Conservation (phyloP, 2,888 invertebrate genomes). For the Seira musarum region DNA sequence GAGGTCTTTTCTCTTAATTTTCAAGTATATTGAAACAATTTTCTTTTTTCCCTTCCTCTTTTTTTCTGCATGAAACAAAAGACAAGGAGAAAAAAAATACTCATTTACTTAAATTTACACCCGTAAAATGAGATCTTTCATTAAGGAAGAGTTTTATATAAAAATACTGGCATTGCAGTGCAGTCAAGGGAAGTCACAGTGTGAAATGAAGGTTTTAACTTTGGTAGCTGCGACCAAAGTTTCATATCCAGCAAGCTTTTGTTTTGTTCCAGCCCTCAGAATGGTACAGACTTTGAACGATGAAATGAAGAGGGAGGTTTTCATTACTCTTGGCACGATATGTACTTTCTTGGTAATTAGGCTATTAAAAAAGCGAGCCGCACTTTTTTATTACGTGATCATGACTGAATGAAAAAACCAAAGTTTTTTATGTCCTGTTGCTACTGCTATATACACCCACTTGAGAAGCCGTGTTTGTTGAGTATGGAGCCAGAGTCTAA, state of each 20-base stretch:
- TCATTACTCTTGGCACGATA: constrained; percentile 46
- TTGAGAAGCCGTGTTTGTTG: background rate
- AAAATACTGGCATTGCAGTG: no score
- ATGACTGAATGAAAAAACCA: constrained; percentile 26
- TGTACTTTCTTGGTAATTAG: constrained; percentile 48
- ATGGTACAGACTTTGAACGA: background rate
- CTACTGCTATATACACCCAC: background rate
- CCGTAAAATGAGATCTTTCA: constrained; percentile 60
- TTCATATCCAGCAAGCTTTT: no score
- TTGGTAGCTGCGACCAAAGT: no score
- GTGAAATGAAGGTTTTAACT: no score
- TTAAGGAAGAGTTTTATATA: no score
- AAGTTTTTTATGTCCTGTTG: constrained; percentile 32
- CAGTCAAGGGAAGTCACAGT: background rate
- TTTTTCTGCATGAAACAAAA: constrained; percentile 19
- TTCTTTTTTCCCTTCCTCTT: constrained; percentile 29
- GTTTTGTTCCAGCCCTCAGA: no score
- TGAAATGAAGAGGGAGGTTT: constrained; percentile 52
- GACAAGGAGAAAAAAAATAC: constrained; percentile 42
- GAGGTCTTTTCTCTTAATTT: constrained; percentile 50
- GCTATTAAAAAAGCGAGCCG: constrained; percentile 55
- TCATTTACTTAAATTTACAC: constrained; percentile 59
- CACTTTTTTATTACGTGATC: constrained; percentile 58
- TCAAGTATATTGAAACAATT: constrained; percentile 43
- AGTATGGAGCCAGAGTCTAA: background rate